A percentile compares a stretch with the other conserved stretches of the same genome.
Evolutionary conservation across 1,140 invertebrate genomes (phyloP).

Genomic region (Drosophila pandora): DNA sequence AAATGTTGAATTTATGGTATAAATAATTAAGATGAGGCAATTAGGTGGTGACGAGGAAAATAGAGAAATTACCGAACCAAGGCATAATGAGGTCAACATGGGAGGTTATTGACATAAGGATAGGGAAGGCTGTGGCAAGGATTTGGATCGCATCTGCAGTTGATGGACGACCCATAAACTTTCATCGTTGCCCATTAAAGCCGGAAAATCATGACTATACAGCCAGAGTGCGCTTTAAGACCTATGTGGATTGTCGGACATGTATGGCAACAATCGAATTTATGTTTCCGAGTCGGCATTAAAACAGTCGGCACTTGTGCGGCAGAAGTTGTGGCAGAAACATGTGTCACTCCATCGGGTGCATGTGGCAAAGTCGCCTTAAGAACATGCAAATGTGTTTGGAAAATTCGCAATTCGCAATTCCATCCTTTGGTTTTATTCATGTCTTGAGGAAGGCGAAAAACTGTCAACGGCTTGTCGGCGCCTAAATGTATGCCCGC

Average conservation of each 20-base stretch:
- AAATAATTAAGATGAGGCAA: constrained; percentile 65
- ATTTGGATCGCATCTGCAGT: constrained; percentile 41
- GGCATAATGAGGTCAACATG: constrained; percentile 43
- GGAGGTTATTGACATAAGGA: constrained; percentile 66
- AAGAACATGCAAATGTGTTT: constrained; percentile 70
- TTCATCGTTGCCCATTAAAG: constrained; percentile 52
- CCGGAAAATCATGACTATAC: constrained; percentile 46
- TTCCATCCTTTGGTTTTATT: not conserved
- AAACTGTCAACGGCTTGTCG: constrained; percentile 74
- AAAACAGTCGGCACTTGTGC: constrained; percentile 1
- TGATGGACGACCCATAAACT: constrained; percentile 64
- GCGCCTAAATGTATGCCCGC: constrained; percentile 67
- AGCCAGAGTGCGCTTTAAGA: constrained; percentile 4
- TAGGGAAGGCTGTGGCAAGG: not conserved
- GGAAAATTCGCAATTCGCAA: constrained; percentile 8
- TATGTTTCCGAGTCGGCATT: constrained; percentile 10
- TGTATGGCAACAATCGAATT: constrained; percentile 7
- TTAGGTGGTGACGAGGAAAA: constrained; percentile 43
- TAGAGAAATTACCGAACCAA: constrained; percentile 40
- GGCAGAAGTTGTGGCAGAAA: constrained; percentile 13
- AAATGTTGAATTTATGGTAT: constrained; percentile 37
- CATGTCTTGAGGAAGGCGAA: constrained; percentile 32
- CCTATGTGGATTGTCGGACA: not conserved
- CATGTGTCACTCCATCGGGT: constrained; percentile 52
- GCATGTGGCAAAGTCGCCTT: constrained; percentile 56